These are phyloP conservation scores for Conus betulinus DNA, from an alignment of 1,140 invertebrate species.

Conservation along the genomic window DNA sequence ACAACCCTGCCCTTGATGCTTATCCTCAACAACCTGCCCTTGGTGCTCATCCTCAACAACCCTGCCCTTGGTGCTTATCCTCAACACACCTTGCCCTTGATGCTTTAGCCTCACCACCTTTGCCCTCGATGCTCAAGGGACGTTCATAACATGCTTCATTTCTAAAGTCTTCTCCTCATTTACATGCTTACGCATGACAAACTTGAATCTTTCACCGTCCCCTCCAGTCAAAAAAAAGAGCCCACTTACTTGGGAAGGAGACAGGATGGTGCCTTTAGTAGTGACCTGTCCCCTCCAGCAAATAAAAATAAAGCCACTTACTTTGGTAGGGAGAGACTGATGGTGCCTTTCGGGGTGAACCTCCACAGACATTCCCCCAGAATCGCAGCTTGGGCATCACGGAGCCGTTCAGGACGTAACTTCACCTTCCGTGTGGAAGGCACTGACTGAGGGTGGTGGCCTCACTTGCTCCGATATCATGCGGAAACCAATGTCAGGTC, in stretches of 20 bases:
- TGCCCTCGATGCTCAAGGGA: no score
- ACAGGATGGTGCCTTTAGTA: slow-evolving; percentile 93
- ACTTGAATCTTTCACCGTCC: no score
- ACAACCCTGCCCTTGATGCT: no score
- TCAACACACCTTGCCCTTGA: no score
- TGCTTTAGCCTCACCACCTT: no score
- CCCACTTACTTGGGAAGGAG: slow-evolving; percentile 83
- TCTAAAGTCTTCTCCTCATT: no score
- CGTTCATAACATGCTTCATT: no score
- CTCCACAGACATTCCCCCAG: slow-evolving; percentile 97
- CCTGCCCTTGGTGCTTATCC: no score
- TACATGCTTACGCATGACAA: no score
- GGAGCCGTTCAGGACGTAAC: slow-evolving; percentile 91
- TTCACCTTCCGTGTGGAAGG: slow-evolving; percentile 92
- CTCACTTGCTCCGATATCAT: slow-evolving; percentile 94
- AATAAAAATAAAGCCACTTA: slow-evolving; percentile 47
- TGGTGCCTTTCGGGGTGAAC: slow-evolving; percentile 94
- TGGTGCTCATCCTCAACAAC: no score
- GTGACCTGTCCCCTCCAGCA: slow-evolving; percentile 78
- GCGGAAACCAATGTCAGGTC: slow-evolving; percentile 74
- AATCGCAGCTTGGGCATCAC: slow-evolving; percentile 97
- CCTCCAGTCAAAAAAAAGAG: background rate
- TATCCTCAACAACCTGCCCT: no score
- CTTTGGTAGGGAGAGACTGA: slow-evolving; percentile 92
- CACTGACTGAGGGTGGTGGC: slow-evolving; percentile 96